These are phyloP conservation scores for Himalopsyche anomala DNA, from an alignment of 2,888 invertebrate species.

Conservation along the genomic window DNA sequence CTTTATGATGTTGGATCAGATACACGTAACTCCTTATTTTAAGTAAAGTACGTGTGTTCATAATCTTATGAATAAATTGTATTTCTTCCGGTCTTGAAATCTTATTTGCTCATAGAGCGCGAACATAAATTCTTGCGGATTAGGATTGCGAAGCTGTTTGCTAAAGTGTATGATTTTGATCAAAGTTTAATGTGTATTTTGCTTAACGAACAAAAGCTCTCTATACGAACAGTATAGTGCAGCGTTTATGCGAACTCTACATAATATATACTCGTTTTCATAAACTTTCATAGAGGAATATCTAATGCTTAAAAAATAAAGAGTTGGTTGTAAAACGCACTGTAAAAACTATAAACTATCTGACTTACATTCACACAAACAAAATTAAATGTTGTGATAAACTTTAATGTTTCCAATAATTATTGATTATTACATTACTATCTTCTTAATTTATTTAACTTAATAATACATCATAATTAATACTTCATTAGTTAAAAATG, in stretches of 20 bases:
- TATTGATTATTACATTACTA: too few relatives aligned
- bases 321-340: neutral
- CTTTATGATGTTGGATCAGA: too few relatives aligned
- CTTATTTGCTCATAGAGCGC: neutral
- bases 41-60: too few relatives aligned
- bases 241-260: constrained; percentile 37
- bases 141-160: constrained; percentile 55
- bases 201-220: constrained; percentile 57
- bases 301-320: neutral
- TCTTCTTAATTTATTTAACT: too few relatives aligned
- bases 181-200: constrained; percentile 58
- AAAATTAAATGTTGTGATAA: too few relatives aligned
- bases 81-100: neutral
- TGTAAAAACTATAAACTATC: neutral
- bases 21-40: too few relatives aligned
- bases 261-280: neutral
- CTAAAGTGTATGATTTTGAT: constrained; percentile 57
- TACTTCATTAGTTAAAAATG: too few relatives aligned
- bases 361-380: too few relatives aligned
- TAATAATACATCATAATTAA: too few relatives aligned
- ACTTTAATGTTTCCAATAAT: too few relatives aligned
- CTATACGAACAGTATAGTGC: constrained; percentile 27
- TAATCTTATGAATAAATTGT: constrained; percentile 47
- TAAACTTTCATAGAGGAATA: neutral
- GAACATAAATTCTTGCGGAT: constrained; percentile 52